A percentile compares a stretch with the other conserved stretches of the same genome.
Evolutionary conservation across 2,113 vertebrate species (phyloP).

Genomic region (Ursus arctos): DNA sequence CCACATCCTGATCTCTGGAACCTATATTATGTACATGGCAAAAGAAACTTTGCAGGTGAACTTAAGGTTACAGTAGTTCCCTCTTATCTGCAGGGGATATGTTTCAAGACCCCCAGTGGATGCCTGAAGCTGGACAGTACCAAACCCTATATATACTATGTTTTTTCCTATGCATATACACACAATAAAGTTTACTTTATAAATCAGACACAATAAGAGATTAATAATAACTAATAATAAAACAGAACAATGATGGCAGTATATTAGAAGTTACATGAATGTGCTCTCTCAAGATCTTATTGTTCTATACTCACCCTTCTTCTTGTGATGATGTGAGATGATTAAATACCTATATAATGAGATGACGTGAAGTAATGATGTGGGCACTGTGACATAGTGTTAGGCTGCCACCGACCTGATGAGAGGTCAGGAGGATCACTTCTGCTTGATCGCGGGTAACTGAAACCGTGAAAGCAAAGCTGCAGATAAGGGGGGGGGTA

Average conservation of each 20-base stretch:
- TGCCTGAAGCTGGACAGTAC: neutral
- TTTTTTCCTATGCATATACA: neutral
- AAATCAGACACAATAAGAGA: neutral
- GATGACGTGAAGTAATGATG: neutral
- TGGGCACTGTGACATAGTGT: neutral
- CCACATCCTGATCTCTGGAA: neutral
- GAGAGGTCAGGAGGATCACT: neutral
- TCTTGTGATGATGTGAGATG: neutral
- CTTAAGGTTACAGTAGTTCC: neutral
- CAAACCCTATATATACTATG: neutral
- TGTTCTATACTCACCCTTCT: neutral
- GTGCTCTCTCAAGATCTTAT: neutral
- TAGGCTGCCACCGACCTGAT: neutral
- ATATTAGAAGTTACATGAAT: neutral
- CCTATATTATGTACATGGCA: neutral
- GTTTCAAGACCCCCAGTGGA: neutral
- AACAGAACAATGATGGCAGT: neutral
- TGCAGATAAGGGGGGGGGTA: neutral
- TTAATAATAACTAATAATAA: neutral
- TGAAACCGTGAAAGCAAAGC: neutral
- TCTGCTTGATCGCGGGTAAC: neutral
- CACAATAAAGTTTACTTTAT: neutral
- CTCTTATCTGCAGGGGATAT: neutral
- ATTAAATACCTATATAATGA: neutral
- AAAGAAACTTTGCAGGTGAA: constrained; percentile 52